Evolutionary conservation across 92 coral and sea anemone species (phyloP).

Genomic region (Paramuricea clavata): DNA sequence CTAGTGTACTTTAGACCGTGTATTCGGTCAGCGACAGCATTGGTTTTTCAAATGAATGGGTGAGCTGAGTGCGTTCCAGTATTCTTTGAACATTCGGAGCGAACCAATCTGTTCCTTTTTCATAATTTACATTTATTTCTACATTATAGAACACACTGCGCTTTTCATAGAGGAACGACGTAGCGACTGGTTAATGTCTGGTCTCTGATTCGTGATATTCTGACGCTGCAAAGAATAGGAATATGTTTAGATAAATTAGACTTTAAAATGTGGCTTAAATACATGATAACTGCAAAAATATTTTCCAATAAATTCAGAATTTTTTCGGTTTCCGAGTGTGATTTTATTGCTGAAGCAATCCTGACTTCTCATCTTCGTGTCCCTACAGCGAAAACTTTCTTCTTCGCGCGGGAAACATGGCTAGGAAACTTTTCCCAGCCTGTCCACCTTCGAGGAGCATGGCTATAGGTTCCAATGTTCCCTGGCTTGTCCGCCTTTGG

Average conservation of each 20-base stretch:
- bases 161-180: constrained; percentile 43
- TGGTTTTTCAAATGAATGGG: background rate
- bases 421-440: background rate
- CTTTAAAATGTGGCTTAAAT: too few relatives aligned
- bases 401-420: too few relatives aligned
- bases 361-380: too few relatives aligned
- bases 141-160: constrained; percentile 42
- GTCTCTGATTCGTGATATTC: constrained; percentile 14
- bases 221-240: constrained; percentile 25
- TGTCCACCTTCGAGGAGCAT: too few relatives aligned
- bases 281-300: too few relatives aligned
- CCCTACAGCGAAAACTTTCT: too few relatives aligned
- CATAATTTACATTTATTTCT: background rate
- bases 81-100: background rate
- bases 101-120: background rate
- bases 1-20: too few relatives aligned
- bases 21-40: too few relatives aligned
- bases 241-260: background rate
- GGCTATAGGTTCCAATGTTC: background rate
- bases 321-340: too few relatives aligned
- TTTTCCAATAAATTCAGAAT: too few relatives aligned
- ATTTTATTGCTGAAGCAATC: too few relatives aligned
- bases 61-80: background rate
- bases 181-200: constrained; percentile 1
- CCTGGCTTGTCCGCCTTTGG: too few relatives aligned